Evolutionary conservation across 2,888 invertebrate species (phyloP), one percentile per base, ranked within the genome.

Genomic region (Nomada lathburiana): DNA sequence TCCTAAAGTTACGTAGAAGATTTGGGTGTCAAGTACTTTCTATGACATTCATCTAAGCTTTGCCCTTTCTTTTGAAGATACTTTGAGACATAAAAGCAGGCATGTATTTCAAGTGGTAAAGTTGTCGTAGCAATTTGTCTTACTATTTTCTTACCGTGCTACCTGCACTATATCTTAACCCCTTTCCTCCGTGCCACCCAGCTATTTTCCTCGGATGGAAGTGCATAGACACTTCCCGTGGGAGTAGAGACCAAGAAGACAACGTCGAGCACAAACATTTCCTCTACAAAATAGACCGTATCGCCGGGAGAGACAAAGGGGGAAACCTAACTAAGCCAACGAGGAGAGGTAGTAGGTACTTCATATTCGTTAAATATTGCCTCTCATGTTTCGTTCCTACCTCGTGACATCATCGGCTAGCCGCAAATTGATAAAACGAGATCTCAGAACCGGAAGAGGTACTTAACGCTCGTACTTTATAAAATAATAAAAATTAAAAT

Each of bases 251-350:
- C 62, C 73, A 67, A 76, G 71, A 85, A 81, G 73, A 63, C 69
- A 72, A 59, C 26, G 65, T 72, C 65, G 55, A 55, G 23, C 60
- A 63, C 60, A 63, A 63, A 72, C 64, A 72, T 80, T 84, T 72
- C 67, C 72, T 60, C 76, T 65, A 52, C 36, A 62, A 85, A 83
- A 85, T 83, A 77, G 70, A 85, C 78, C 77, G 63, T 64, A 60
- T 78, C 65, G 62, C 50, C 42, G 62, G 26, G 44, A 78, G 62
- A 80, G 73, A 76, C 60, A 69, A 81, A 83, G 36, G 62, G 52
- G 57, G 50, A 64, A 36, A 68, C 26, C 62, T 78, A 70, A 57
- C 64, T 65, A 16, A 79, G 29, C 42, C 29, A 68, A 67, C 74
- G 13, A 13, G 26, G 2, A 55, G 44, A 29, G 29, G 29, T 18